phyloP scores from a whole-genome alignment of 2,888 invertebrate genomes.

The Tyria jacobaeae region DNA sequence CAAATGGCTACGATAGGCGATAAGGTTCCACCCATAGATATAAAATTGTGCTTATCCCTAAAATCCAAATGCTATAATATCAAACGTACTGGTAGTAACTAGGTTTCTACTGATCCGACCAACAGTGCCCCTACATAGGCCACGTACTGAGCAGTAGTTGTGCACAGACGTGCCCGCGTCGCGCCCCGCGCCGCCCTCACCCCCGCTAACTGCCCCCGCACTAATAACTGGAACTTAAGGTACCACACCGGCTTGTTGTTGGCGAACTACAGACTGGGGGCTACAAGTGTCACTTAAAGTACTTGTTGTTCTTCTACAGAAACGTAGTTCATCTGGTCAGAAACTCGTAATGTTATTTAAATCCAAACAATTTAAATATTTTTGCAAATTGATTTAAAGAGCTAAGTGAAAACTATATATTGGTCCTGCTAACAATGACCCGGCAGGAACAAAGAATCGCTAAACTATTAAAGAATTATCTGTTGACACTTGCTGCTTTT shows the following conservation, averaged over 20 bases:
- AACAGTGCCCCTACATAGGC: conserved; percentile 1
- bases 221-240: conserved; percentile 5
- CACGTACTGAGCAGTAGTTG: conserved; percentile 17
- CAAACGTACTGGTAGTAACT: conserved; percentile 5
- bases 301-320: neutral
- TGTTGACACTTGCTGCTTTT: neutral
- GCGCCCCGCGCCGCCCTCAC: neutral
- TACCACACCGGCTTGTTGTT: neutral
- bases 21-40: neutral
- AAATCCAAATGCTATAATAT: neutral
- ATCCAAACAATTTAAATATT: too few relatives aligned
- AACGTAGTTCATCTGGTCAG: too few relatives aligned
- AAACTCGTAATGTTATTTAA: too few relatives aligned
- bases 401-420: too few relatives aligned
- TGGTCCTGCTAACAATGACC: too few relatives aligned
- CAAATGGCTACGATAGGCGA: neutral
- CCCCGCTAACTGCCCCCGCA: neutral
- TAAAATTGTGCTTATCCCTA: neutral
- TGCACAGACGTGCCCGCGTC: conserved; percentile 3
- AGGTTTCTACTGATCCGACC: conserved; percentile 7
- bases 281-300: neutral
- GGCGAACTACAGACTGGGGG: neutral
- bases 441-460: too few relatives aligned
- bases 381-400: too few relatives aligned
- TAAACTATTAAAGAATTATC: neutral